Evolutionary conservation across 2,888 invertebrate genomes (phyloP).

Genomic region (Itoplectis maculator): DNA sequence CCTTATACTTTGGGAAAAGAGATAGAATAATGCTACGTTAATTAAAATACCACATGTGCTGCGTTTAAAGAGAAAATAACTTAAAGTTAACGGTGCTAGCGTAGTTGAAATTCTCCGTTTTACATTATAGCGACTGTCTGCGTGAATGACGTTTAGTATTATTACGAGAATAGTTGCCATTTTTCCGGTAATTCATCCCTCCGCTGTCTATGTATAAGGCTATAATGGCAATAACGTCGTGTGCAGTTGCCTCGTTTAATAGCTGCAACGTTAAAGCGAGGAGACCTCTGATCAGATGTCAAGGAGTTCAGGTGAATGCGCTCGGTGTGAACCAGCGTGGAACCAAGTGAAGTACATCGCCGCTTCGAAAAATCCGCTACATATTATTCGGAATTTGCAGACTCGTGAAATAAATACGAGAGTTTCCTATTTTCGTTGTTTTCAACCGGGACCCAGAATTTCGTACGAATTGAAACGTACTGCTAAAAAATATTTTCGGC

Average conservation of each 20-base stretch:
- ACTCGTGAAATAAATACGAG: neutral
- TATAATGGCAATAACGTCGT: constrained; percentile 53
- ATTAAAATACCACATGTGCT: neutral
- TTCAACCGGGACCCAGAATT: neutral
- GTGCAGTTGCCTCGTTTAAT: constrained; percentile 48
- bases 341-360: constrained; percentile 4
- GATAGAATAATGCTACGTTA: neutral
- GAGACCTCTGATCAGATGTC: constrained; percentile 24
- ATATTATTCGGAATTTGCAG: neutral
- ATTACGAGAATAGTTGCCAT: constrained; percentile 53
- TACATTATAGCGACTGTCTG: neutral
- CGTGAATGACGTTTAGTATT: constrained; percentile 42
- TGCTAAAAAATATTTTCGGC: neutral
- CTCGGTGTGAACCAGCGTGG: constrained; percentile 47
- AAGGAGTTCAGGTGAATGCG: constrained; percentile 41
- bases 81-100: neutral
- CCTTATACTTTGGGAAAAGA: neutral
- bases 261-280: constrained; percentile 45
- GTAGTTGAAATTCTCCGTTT: constrained; percentile 7
- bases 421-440: neutral
- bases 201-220: neutral
- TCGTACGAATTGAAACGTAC: neutral
- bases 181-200: constrained; percentile 15
- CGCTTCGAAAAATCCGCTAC: neutral
- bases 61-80: neutral